Conservation (phyloP, 2,888 invertebrate genomes). For the Shargacucullia verbasci region DNA sequence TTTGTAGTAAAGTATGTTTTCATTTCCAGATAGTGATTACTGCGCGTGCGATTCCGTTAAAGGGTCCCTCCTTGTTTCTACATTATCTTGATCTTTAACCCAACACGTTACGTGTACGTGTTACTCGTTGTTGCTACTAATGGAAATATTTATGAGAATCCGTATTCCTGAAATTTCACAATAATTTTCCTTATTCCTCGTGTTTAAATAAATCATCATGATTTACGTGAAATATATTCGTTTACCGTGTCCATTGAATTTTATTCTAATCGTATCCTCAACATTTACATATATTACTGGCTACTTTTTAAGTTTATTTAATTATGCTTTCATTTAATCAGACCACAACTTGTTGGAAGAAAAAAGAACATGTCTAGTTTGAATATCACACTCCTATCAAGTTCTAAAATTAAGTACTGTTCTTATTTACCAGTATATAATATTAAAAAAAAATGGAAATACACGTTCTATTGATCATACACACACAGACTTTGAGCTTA, state of each 20-base stretch:
- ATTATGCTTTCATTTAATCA: no score
- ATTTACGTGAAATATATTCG: conserved; percentile 19
- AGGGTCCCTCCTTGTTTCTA: conserved; percentile 2
- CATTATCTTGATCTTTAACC: conserved; percentile 48
- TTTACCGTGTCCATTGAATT: background rate
- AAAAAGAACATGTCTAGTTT: no score
- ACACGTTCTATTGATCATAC: conserved; percentile 10
- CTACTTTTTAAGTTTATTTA: background rate
- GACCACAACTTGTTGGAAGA: no score
- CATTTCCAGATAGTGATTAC: conserved; percentile 7
- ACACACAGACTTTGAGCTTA: conserved; percentile 27
- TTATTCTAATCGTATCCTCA: background rate
- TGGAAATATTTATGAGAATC: conserved; percentile 31
- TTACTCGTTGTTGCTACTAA: conserved; percentile 24
- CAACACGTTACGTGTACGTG: conserved; percentile 25
- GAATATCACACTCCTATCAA: no score
- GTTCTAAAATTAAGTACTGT: no score
- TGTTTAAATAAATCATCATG: conserved; percentile 18
- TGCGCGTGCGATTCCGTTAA: conserved; percentile 11
- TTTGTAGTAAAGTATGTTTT: no score
- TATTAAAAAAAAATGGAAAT: conserved; percentile 29
- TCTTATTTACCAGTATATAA: background rate
- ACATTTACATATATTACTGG: background rate
- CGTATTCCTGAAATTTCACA: conserved; percentile 18
- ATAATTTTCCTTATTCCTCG: conserved; percentile 31